Base-by-base conservation (phyloP, 2,797 vertebrate species). In the Passerculus sandwichensis region DNA sequence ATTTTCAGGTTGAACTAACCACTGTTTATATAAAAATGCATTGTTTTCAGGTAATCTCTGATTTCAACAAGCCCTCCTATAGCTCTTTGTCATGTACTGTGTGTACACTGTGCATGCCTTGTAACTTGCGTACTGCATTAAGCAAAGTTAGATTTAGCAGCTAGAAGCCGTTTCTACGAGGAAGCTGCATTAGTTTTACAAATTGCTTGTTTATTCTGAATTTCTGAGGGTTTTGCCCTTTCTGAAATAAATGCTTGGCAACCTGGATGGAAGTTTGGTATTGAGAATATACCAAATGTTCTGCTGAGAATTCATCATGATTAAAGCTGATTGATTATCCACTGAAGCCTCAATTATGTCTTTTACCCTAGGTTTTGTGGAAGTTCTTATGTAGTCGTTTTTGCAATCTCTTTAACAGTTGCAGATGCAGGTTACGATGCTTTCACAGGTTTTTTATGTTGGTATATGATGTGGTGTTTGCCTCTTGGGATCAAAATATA, bases 381-480 rank as follows among this genome's bases (percentile, higher is more conserved):
- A 53, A 38, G 19, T 75, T 45, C 57, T 79, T 65, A 21, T 78
- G 47, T 51, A 44, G 34, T 77, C 27, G 56, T 54, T 90, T 70
- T 65, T 25, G 7, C 51, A 64, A 8, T 90, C 59, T 77, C 45
- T 76, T 53, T 65, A 77, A 75, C 26, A 57, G 15, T 84, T 87
- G 57, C 16, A 59, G 36, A 45, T 73, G 21, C 22, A 47, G 32
- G 13, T 70, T 92, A 57, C 16, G 48, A 36, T 88, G 50, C 26
- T 84, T 69, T 29, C 15, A 34, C 4, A 8, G 5, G 12, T 47
- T 88, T 91, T 81, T 48, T 20, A 9, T 32, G 4, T 73, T 78
- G 23, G 5, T 5, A 0, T 45, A 6, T 3, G 1, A 30, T 32
- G 38, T 38, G 38, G 13, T 38, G 38, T 38, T 38, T 38, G 4